phyloP scores from a whole-genome alignment of 2,888 invertebrate genomes.

The Pantelozetes paolii region DNA sequence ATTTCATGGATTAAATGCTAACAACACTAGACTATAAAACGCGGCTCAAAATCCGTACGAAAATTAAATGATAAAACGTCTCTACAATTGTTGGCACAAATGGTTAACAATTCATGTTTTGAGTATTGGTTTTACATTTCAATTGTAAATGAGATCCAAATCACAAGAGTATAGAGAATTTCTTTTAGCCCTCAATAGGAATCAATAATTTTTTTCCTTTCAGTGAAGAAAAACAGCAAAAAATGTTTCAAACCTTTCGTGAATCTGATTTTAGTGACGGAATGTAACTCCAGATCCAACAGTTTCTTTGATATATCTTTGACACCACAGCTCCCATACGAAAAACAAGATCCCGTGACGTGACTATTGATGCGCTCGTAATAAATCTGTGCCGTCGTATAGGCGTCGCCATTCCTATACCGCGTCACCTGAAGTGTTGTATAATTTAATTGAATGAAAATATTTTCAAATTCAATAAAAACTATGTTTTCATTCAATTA shows the following conservation, averaged over 20 bases:
- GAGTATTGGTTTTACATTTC: background rate
- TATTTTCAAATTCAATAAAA: too few species aligned
- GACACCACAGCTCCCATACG: constrained; percentile 70
- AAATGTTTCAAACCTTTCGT: constrained; percentile 60
- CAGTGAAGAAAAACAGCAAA: too few species aligned
- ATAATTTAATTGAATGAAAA: background rate
- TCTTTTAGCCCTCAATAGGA: background rate
- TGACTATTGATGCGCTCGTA: constrained; percentile 77
- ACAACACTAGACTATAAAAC: too few species aligned
- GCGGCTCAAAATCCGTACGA: background rate
- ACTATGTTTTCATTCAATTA: too few species aligned
- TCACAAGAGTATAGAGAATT: background rate
- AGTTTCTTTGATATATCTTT: constrained; percentile 67
- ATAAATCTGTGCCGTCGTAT: constrained; percentile 75
- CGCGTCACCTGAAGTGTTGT: constrained; percentile 64
- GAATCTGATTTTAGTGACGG: constrained; percentile 71
- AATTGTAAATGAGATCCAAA: constrained; percentile 5
- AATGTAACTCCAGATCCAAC: constrained; percentile 59
- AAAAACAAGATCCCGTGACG: constrained; percentile 70
- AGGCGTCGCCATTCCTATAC: constrained; percentile 74
- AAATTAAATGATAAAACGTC: background rate
- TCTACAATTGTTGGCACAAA: background rate
- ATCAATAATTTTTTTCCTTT: background rate
- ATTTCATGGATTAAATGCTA: background rate
- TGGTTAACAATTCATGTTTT: background rate